phyloP scores from a whole-genome alignment of 35 echinoderm and acorn worm genomes.

The Ophioderma brevispina region DNA sequence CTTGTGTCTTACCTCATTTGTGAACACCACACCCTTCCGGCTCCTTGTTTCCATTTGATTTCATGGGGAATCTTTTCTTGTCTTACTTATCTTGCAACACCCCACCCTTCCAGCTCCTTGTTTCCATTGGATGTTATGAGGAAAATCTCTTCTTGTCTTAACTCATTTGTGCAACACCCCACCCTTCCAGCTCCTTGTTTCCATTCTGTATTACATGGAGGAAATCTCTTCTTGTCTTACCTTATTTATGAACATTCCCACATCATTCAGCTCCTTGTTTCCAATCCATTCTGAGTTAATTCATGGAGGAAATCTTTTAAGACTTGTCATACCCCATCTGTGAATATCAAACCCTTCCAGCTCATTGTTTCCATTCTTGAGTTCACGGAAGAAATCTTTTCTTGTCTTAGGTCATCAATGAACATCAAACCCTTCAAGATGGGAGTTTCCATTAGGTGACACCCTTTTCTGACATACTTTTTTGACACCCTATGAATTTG shows the following conservation, averaged over 20 bases:
- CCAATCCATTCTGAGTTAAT: too few relatives aligned
- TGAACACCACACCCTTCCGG: slow-evolving; percentile 84
- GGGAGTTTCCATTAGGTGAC: too few relatives aligned
- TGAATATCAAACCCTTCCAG: too few relatives aligned
- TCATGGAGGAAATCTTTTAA: too few relatives aligned
- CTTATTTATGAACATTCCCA: slow-evolving; percentile 61
- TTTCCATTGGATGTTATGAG: slow-evolving; percentile 72
- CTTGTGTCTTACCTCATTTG: slow-evolving; percentile 79
- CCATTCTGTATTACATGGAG: slow-evolving; percentile 78
- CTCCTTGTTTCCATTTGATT: slow-evolving; percentile 82
- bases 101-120: slow-evolving; percentile 61
- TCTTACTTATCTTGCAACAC: slow-evolving; percentile 49
- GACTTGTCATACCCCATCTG: too few relatives aligned
- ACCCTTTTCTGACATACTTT: too few relatives aligned
- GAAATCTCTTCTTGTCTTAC: slow-evolving; percentile 58
- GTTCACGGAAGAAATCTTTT: too few relatives aligned
- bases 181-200: slow-evolving; percentile 58
- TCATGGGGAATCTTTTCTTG: slow-evolving; percentile 77
- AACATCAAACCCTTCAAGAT: too few relatives aligned
- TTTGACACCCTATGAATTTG: too few relatives aligned
- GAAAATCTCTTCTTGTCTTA: slow-evolving; percentile 62
- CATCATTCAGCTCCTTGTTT: slow-evolving; percentile 56
- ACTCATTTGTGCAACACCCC: slow-evolving; percentile 57
- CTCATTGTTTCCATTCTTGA: too few relatives aligned
- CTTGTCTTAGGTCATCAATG: too few relatives aligned